These are phyloP conservation scores for Drosophila yooni DNA, from an alignment of 2,888 invertebrate species.

Conservation along the genomic window DNA sequence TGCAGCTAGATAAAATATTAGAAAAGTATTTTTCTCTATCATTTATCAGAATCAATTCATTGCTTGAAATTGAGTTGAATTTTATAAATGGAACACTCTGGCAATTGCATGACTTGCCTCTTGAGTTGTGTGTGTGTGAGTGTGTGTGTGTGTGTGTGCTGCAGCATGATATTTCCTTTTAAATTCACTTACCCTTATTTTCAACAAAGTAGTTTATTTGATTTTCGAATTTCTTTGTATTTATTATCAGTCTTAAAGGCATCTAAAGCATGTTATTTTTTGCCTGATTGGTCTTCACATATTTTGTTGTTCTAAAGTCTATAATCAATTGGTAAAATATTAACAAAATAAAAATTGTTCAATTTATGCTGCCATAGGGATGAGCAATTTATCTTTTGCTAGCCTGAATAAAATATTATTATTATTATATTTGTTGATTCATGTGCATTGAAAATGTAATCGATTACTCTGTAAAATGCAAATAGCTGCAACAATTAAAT, in stretches of 20 bases:
- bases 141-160: constrained; percentile 2
- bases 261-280: neutral
- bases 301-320: neutral
- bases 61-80: constrained; percentile 6
- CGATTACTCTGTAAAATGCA: neutral
- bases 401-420: neutral
- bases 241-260: neutral
- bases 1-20: neutral
- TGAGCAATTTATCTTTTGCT: no score
- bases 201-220: neutral
- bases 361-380: neutral
- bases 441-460: neutral
- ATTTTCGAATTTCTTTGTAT: neutral
- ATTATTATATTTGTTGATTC: neutral
- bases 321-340: neutral
- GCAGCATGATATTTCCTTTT: neutral
- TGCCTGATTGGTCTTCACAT: neutral
- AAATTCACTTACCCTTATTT: neutral
- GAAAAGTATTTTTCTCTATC: neutral
- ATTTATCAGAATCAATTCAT: neutral
- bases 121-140: neutral
- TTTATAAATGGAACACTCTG: constrained; percentile 2
- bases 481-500: neutral
- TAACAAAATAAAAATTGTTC: neutral
- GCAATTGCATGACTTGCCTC: constrained; percentile 24